Conservation (phyloP, 2,888 invertebrate species). For the Leptopilina myrica region DNA sequence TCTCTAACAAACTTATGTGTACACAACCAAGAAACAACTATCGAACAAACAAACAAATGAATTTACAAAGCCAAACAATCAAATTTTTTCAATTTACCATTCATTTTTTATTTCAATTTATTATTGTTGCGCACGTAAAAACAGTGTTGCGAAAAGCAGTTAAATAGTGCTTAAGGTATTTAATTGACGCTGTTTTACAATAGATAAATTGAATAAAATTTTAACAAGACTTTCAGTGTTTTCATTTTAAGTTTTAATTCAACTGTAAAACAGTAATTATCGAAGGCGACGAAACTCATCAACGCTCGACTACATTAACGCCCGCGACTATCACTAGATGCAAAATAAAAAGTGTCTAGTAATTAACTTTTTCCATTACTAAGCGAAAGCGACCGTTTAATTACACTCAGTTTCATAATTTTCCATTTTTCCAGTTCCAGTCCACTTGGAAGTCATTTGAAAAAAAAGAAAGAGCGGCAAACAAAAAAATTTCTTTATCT, state of each 20-base stretch:
- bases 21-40: constrained; percentile 2
- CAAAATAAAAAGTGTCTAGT: constrained; percentile 21
- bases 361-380: constrained; percentile 33
- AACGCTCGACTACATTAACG: constrained; percentile 23
- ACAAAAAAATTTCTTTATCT: neutral
- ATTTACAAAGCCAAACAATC: neutral
- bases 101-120: too few relatives aligned
- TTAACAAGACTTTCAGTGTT: neutral
- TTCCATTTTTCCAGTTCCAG: neutral
- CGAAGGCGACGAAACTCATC: constrained; percentile 15
- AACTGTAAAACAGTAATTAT: constrained; percentile 31
- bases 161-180: neutral
- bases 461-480: neutral
- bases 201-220: constrained; percentile 20
- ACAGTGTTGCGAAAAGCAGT: too few relatives aligned
- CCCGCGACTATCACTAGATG: neutral
- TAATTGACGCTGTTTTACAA: neutral
- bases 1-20: constrained; percentile 12
- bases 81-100: neutral
- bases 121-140: too few relatives aligned
- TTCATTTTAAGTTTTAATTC: constrained; percentile 1
- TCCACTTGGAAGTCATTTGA: constrained; percentile 7
- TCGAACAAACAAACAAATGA: constrained; percentile 1
- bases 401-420: constrained; percentile 16
- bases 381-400: constrained; percentile 5